phyloP scores from a whole-genome alignment of 2,113 vertebrate genomes.

The Monopterus albus region DNA sequence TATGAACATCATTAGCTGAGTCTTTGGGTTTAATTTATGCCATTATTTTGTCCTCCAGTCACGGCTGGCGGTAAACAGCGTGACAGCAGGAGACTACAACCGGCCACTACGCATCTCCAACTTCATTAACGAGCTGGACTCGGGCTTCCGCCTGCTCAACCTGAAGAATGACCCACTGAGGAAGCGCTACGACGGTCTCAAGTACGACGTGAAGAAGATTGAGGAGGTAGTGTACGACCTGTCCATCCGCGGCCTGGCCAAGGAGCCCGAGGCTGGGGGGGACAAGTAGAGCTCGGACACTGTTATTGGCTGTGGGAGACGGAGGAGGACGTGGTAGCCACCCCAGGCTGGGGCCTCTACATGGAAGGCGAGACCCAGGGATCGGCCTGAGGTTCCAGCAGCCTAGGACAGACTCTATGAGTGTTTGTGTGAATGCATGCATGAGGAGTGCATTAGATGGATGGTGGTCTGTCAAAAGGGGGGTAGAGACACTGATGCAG shows the following conservation, averaged over 20 bases:
- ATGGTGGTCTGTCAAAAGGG: conserved; percentile 39
- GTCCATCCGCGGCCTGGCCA: conserved; percentile 94
- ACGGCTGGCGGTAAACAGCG: conserved; percentile 95
- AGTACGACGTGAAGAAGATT: conserved; percentile 98
- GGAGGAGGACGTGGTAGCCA: conserved; percentile 23
- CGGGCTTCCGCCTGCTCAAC: conserved; percentile 96
- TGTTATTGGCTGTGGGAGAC: conserved; percentile 33
- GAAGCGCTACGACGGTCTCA: conserved; percentile 97
- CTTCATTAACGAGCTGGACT: conserved; percentile 98
- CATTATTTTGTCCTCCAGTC: conserved; percentile 78
- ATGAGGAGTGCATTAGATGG: conserved; percentile 14
- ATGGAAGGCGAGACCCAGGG: conserved; percentile 38
- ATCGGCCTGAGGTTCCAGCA: conserved; percentile 53
- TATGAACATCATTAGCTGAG: too few species aligned
- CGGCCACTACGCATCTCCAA: conserved; percentile 94
- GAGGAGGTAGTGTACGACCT: conserved; percentile 98
- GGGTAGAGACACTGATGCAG: not conserved
- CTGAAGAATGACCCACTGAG: conserved; percentile 97
- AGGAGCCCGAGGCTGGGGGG: conserved; percentile 79
- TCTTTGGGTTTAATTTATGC: rapidly evolving
- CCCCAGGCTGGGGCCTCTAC: conserved; percentile 46
- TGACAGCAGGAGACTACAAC: conserved; percentile 93
- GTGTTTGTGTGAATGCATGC: conserved; percentile 8
- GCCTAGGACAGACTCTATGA: conserved; percentile 51
- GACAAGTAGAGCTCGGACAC: conserved; percentile 80